Base-by-base conservation (phyloP, 2,113 vertebrate species). In the Ageneiosus marmoratus region DNA sequence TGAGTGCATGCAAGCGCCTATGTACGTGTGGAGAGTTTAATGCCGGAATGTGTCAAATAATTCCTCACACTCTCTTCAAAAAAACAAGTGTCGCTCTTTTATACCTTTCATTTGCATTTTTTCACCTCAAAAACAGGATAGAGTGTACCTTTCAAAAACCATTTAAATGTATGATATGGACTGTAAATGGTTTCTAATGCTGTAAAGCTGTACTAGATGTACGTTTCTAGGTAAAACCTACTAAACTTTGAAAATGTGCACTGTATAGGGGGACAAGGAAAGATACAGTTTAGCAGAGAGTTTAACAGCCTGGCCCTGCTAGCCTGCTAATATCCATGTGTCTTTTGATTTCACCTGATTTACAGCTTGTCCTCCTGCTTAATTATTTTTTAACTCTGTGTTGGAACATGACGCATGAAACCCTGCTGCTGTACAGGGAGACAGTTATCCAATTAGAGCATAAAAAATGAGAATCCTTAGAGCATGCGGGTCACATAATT, bases 401-500 rank as follows among this genome's bases (percentile, higher is more conserved):
- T 87, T 86, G 89, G 70, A 88, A 89, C 84, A 90, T 86, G 83
- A 83, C 82, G 82, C 79, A 89, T 69, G 92, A 92, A 96, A 97
- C 95, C 95, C 94, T 94, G 95, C 95, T 96, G 96, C 96, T 97
- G 96, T 97, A 96, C 96, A 94, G 95, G 94, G 94, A 96, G 95
- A 97, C 91, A 90, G 94, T 96, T 96, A 96, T 96, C 96, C 97
- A 97, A 99, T 99, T 99, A 98, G 95, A 96, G 93, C 90, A 89
- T 96, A 95, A 97, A 96, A 98, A 98, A 98, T 97, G 95, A 96
- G 46, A 97, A 97, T 97, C 97, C 98, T 97, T 98, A 95, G 95
- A 97, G 96, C 96, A 95, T 95, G 95, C 92, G 96, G 97, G 97
- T 98, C 97, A 97, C 96, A 98, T 99, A 99, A 99, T 99, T 98